These are phyloP conservation scores for Laothoe populi DNA, from an alignment of 2,888 invertebrate genomes.

Conservation along the genomic window DNA sequence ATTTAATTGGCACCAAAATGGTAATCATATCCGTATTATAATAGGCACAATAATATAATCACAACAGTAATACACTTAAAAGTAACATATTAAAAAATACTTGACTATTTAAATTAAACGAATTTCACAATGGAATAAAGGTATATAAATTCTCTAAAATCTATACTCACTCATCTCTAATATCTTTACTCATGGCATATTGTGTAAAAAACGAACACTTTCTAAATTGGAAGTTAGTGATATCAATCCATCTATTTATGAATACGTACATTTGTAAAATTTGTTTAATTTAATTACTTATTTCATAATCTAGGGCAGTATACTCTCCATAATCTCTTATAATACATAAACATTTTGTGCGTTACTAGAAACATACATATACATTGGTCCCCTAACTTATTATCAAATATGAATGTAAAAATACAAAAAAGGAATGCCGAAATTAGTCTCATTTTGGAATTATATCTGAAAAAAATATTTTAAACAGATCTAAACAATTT, in stretches of 20 bases:
- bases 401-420: conserved; percentile 35
- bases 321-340: conserved; percentile 59
- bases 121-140: neutral
- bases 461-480: conserved; percentile 31
- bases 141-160: neutral
- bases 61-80: conserved; percentile 22
- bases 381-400: conserved; percentile 37
- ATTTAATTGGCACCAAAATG: conserved; percentile 70
- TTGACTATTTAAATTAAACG: neutral
- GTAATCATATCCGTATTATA: conserved; percentile 19
- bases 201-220: neutral
- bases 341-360: conserved; percentile 53
- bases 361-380: conserved; percentile 38
- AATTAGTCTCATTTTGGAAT: conserved; percentile 54
- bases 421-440: conserved; percentile 61
- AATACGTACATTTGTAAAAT: neutral
- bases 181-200: no score
- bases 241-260: neutral
- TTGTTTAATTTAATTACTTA: neutral
- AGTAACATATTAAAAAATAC: neutral
- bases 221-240: neutral
- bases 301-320: conserved; percentile 27
- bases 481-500: conserved; percentile 6
- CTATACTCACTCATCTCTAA: no score
- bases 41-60: conserved; percentile 29